Base-by-base conservation (phyloP, 1,140 invertebrate genomes). In the Microplitis demolitor region DNA sequence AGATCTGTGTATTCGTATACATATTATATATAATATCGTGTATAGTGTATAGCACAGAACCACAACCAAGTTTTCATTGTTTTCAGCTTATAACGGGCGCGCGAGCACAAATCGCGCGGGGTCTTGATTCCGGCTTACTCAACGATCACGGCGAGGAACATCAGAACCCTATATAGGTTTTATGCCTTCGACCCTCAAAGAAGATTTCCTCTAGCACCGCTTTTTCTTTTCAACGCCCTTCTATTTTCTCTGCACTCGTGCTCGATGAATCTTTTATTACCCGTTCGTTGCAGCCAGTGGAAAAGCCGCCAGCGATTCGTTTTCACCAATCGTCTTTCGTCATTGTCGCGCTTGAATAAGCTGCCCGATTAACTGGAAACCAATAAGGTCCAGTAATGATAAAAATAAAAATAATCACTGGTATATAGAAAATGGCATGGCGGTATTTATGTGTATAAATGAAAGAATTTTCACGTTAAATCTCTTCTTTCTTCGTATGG, bases 51-150 rank as follows among this genome's bases (percentile, higher is more conserved):
- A 45, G 11, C 39, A 11, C 39, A 45, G 39, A 45, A 11, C 39
- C 11, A 45, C 39, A 45, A 58, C 66, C 35, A 70, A 24, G 58
- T 24, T 61, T 61, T 53, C 35, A 76, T 76, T 76, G 74, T 76
- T 76, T 73, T 76, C 68, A 35, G 74, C 74, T 76, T 76, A 76
- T 73, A 73, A 73, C 68, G 68, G 68, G 13, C 31, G 45, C 53
- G 34, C 62, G 71, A 75, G 60, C 71, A 75, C 54, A 39, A 54
- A 72, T 72, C 64, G 62, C 67, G 53, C 63, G 63, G 67, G 62
- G 67, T 76, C 74, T 76, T 76, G 64, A 76, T 76, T 76, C 71
- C 56, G 16, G 74, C 63, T 75, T 75, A 75, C 33, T 45, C 39
- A 45, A 45, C 34, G 60, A 72, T 67, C 72, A 72, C 67, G 24